These are phyloP conservation scores for Rynchops niger DNA, from an alignment of 2,113 vertebrate genomes.

Conservation along the genomic window DNA sequence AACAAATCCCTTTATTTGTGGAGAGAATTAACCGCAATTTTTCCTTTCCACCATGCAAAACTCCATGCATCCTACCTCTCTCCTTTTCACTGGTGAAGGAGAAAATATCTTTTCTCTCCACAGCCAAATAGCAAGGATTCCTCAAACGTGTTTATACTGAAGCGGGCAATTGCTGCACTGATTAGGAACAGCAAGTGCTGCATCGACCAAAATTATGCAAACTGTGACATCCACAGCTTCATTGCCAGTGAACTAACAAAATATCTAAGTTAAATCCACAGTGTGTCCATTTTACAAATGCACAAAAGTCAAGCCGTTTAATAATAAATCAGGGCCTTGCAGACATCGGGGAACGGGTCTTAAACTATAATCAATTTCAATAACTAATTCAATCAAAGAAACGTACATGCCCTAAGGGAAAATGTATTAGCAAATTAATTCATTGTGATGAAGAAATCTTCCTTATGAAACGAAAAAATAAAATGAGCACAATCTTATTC, in stretches of 20 bases:
- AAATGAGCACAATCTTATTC: background rate
- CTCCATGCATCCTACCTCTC: background rate
- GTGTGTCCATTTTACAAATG: background rate
- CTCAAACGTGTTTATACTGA: background rate
- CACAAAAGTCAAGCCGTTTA: background rate
- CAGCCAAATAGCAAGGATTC: background rate
- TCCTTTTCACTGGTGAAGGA: background rate
- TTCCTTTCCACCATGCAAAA: background rate
- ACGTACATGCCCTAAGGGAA: background rate
- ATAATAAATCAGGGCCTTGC: background rate
- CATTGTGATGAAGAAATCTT: background rate
- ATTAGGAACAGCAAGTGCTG: background rate
- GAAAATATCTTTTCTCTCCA: background rate
- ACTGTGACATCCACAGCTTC: background rate
- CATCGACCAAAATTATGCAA: background rate
- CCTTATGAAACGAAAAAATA: background rate
- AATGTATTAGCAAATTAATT: conserved; percentile 10
- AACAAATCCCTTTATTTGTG: background rate
- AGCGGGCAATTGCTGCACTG: background rate
- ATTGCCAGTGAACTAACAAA: background rate
- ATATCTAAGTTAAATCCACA: background rate
- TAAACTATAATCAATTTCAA: background rate
- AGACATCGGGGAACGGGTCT: background rate
- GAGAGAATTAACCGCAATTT: background rate
- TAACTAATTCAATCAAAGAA: background rate